A percentile compares a stretch with the other conserved stretches of the same genome.
Evolutionary conservation across 2,797 vertebrate genomes (phyloP).

Genomic region (Amniataba percoides): DNA sequence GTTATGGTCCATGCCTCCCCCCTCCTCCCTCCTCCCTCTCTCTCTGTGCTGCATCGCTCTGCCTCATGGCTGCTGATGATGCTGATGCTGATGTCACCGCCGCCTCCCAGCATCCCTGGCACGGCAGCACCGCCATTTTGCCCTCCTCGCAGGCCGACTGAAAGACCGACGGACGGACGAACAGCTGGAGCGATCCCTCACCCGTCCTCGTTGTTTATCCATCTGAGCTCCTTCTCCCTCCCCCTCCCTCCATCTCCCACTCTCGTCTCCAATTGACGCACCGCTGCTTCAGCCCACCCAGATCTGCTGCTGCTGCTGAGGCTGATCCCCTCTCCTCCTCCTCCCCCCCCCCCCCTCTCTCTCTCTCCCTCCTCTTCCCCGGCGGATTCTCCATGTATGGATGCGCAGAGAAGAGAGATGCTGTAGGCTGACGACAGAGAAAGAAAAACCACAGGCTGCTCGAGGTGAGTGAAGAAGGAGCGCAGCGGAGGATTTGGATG

Average conservation of each 20-base stretch:
- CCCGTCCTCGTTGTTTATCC: conserved; percentile 56
- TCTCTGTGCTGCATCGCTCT: conserved; percentile 61
- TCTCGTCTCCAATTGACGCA: conserved; percentile 63
- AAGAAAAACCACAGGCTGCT: conserved; percentile 31
- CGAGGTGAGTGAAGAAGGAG: conserved; percentile 48
- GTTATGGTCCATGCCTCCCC: not conserved
- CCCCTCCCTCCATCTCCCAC: conserved; percentile 35
- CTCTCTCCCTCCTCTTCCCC: not conserved
- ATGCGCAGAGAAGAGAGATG: conserved; percentile 71
- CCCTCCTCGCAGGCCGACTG: conserved; percentile 40
- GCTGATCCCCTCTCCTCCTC: conserved; percentile 16
- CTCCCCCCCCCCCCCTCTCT: not conserved
- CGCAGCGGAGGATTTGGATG: conserved; percentile 57
- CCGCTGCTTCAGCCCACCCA: conserved; percentile 59
- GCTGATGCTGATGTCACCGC: conserved; percentile 83
- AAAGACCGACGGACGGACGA: conserved; percentile 5
- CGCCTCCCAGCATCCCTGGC: conserved; percentile 79
- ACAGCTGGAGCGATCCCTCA: conserved; percentile 52
- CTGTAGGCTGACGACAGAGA: conserved; percentile 66
- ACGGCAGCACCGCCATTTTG: conserved; percentile 83
- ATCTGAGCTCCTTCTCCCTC: not conserved
- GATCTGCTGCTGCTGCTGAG: conserved; percentile 42
- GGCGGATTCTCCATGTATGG: conserved; percentile 82
- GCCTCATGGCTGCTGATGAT: conserved; percentile 72
- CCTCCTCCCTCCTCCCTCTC: not conserved